These are phyloP conservation scores for Daphoenositta chrysoptera DNA, from an alignment of 2,113 vertebrate species.

Conservation along the genomic window DNA sequence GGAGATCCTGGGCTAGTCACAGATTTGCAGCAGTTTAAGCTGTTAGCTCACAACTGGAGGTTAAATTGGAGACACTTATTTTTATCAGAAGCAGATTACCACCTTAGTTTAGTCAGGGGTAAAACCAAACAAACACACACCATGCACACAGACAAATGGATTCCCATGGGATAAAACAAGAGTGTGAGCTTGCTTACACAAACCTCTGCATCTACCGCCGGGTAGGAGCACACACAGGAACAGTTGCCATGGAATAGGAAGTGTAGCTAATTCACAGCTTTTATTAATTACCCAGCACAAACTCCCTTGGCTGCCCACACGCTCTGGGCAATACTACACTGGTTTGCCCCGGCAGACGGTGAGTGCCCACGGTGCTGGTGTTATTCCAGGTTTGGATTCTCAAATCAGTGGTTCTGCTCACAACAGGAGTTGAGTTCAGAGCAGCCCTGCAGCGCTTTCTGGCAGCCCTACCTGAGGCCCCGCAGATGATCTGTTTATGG, in stretches of 20 bases:
- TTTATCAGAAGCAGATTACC: background rate
- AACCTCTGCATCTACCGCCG: fast-evolving
- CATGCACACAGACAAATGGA: background rate
- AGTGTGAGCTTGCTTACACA: background rate
- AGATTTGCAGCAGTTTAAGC: background rate
- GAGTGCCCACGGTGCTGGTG: fast-evolving
- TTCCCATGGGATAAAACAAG: background rate
- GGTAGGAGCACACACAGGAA: background rate
- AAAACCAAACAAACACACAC: background rate
- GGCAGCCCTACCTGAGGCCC: background rate
- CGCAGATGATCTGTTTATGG: background rate
- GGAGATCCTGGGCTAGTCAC: background rate
- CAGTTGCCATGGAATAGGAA: background rate
- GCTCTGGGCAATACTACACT: background rate
- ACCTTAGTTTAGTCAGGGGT: background rate
- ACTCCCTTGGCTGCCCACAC: background rate
- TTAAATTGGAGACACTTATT: background rate
- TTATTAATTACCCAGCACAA: background rate
- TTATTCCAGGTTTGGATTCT: background rate
- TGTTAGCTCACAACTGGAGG: background rate
- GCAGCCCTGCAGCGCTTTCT: background rate
- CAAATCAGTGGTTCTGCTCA: fast-evolving
- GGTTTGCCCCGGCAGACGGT: fast-evolving
- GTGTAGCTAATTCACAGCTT: background rate
- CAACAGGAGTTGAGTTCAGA: background rate